Conservation (phyloP, 2,888 invertebrate species). For the Cheilosia scutellata region DNA sequence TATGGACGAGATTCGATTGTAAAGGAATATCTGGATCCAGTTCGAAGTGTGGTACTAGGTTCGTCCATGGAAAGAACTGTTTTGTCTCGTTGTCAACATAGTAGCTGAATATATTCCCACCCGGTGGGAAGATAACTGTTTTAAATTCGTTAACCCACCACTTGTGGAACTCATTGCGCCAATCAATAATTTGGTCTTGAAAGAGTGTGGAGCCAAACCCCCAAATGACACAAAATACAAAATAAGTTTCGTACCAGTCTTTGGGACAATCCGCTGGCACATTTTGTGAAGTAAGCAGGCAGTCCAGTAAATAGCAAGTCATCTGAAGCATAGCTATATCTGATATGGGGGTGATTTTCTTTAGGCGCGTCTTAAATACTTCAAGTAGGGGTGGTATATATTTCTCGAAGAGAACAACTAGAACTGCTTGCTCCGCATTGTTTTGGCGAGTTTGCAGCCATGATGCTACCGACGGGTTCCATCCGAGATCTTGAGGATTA, state of each 20-base stretch:
- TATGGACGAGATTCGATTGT: constrained; percentile 91
- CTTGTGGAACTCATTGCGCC: constrained; percentile 97
- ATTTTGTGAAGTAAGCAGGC: constrained; percentile 91
- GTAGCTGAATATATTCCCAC: constrained; percentile 94
- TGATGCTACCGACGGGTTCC: constrained; percentile 95
- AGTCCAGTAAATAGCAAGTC: constrained; percentile 94
- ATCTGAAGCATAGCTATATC: constrained; percentile 95
- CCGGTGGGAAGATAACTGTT: constrained; percentile 93
- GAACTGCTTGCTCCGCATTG: constrained; percentile 90
- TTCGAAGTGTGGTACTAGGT: constrained; percentile 91
- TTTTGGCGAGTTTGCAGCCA: constrained; percentile 93
- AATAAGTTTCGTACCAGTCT: constrained; percentile 96
- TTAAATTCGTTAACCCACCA: constrained; percentile 98
- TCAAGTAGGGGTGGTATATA: constrained; percentile 95
- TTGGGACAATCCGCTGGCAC: constrained; percentile 95
- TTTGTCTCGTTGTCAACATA: constrained; percentile 95
- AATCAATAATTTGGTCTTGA: constrained; percentile 95
- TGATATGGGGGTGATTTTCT: constrained; percentile 95
- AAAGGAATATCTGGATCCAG: constrained; percentile 94
- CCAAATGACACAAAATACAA: constrained; percentile 95
- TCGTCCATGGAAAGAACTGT: constrained; percentile 94
- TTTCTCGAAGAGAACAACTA: constrained; percentile 95
- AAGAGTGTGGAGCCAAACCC: constrained; percentile 96
- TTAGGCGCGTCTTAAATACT: constrained; percentile 88
- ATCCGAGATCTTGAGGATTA: constrained; percentile 96